phyloP scores from a whole-genome alignment of 1,140 invertebrate species.

The Berghia stephanieae region DNA sequence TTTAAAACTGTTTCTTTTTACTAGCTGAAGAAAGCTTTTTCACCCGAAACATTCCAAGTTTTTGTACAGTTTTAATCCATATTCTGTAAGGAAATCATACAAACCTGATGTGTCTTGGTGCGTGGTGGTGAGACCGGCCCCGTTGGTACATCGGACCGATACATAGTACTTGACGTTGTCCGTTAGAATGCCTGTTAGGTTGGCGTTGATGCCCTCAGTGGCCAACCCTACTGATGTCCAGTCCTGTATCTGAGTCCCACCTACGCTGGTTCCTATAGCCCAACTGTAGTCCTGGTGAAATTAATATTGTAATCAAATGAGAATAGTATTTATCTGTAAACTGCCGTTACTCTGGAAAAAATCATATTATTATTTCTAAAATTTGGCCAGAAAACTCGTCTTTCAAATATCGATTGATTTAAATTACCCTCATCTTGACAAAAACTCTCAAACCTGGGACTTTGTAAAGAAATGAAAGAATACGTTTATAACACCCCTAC shows the following conservation, averaged over 20 bases:
- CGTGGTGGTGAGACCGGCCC: constrained; percentile 29
- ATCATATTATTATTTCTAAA: neutral
- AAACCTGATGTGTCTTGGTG: constrained; percentile 33
- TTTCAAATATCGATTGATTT: too few species aligned
- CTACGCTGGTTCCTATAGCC: constrained; percentile 43
- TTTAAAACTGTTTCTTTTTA: too few species aligned
- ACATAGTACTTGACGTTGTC: constrained; percentile 44
- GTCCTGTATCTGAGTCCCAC: constrained; percentile 38
- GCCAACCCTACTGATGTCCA: constrained; percentile 36
- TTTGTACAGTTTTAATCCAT: too few species aligned
- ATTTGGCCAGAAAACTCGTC: too few species aligned
- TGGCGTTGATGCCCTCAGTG: constrained; percentile 37
- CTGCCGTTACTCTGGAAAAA: neutral
- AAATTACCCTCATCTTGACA: too few species aligned
- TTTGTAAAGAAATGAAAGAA: neutral
- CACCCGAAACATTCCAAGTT: too few species aligned
- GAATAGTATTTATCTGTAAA: neutral
- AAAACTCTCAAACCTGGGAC: neutral
- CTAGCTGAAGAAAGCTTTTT: too few species aligned
- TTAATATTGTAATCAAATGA: neutral
- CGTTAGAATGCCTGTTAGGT: constrained; percentile 34
- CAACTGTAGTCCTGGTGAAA: constrained; percentile 39
- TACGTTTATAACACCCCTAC: too few species aligned
- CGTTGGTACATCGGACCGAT: constrained; percentile 41
- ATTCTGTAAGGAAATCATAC: too few species aligned